Evolutionary conservation across 2,797 vertebrate genomes (phyloP).

Genomic region (Mastacembelus armatus): DNA sequence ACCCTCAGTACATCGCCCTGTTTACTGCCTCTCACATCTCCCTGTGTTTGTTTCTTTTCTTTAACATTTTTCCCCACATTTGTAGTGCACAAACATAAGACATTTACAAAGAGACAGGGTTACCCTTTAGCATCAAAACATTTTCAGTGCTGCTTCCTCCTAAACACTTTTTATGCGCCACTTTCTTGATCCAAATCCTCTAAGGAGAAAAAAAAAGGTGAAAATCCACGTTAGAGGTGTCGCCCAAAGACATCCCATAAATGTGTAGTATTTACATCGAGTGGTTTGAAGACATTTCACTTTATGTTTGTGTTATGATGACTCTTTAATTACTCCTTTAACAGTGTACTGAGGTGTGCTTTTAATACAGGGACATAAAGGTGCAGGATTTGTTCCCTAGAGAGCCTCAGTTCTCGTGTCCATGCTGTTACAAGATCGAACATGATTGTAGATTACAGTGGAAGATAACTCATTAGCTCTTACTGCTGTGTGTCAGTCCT

Average conservation of each 20-base stretch:
- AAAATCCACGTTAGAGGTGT: conserved; percentile 7
- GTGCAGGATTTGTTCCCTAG: not conserved
- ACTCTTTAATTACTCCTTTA: too few species aligned
- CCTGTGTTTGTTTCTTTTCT: not conserved
- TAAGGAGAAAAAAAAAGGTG: not conserved
- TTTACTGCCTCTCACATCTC: not conserved
- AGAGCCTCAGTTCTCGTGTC: not conserved
- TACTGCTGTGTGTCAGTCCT: too few species aligned
- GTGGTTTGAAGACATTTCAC: not conserved
- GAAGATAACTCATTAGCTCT: not conserved
- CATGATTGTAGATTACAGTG: conserved; percentile 2
- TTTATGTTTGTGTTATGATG: not conserved
- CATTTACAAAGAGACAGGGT: not conserved
- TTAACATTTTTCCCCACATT: not conserved
- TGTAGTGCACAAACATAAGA: not conserved
- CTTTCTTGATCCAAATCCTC: conserved; percentile 1
- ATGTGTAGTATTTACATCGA: conserved; percentile 2
- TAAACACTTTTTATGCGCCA: not conserved
- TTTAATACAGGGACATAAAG: not conserved
- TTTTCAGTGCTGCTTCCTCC: not conserved
- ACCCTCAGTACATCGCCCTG: not conserved
- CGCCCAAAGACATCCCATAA: not conserved
- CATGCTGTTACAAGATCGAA: not conserved
- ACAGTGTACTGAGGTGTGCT: not conserved
- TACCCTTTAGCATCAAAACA: not conserved